A percentile compares a stretch with the other conserved stretches of the same genome.
Conservation (phyloP, 1,140 invertebrate species). For the Temnothorax curvispinosus region DNA sequence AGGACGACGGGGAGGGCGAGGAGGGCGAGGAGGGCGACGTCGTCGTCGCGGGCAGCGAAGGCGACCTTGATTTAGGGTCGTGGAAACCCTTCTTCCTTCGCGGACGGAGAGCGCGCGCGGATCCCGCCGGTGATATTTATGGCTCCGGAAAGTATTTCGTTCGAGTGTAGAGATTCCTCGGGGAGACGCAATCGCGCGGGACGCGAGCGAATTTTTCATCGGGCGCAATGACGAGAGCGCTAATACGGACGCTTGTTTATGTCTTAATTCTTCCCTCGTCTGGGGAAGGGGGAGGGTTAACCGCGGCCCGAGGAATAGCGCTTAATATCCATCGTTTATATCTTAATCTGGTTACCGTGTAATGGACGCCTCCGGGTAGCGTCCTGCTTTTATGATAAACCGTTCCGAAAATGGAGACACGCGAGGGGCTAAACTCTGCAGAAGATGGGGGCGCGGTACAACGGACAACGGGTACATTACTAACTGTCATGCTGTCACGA, state of each 20-base stretch:
- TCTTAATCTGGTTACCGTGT: conserved; percentile 48
- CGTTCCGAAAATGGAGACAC: conserved; percentile 50
- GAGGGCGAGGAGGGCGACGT: conserved; percentile 12
- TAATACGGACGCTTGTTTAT: conserved; percentile 25
- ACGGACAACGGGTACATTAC: conserved; percentile 30
- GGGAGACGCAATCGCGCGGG: neutral
- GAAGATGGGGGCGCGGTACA: neutral
- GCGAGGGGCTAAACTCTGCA: neutral
- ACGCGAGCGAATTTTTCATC: conserved; percentile 34
- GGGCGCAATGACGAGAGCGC: conserved; percentile 9
- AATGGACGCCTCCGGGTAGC: conserved; percentile 43
- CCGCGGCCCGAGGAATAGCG: conserved; percentile 6
- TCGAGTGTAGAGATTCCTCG: conserved; percentile 27
- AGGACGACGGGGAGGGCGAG: neutral
- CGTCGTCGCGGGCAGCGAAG: conserved; percentile 57
- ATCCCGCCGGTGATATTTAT: conserved; percentile 61
- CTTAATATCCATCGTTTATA: conserved; percentile 52
- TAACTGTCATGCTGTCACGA: conserved; percentile 38
- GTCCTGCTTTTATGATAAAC: conserved; percentile 38
- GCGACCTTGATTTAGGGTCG: conserved; percentile 80
- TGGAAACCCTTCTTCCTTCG: conserved; percentile 68
- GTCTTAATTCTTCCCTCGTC: conserved; percentile 41
- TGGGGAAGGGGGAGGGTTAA: neutral
- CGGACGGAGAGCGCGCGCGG: conserved; percentile 21
- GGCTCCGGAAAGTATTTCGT: conserved; percentile 59